Evolutionary conservation across 2,888 invertebrate genomes (phyloP).

Genomic region (Drosophila limbata): DNA sequence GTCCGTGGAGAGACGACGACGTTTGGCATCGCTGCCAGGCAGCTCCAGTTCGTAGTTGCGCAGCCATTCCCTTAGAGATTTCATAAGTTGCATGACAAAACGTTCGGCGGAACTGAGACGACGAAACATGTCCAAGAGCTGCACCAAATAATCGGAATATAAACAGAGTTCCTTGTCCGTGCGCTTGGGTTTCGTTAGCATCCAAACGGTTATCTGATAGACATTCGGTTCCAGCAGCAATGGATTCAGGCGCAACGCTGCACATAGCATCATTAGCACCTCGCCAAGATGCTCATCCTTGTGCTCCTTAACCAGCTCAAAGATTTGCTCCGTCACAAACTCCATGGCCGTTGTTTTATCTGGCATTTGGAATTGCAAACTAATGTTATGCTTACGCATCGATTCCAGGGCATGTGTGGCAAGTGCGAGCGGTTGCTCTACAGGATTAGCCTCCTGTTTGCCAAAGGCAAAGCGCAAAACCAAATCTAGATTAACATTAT

Average conservation of each 20-base stretch:
- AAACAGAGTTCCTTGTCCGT: slow-evolving; percentile 45
- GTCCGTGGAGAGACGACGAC: slow-evolving; percentile 12
- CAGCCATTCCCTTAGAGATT: slow-evolving; percentile 75
- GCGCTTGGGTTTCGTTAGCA: slow-evolving; percentile 74
- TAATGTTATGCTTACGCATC: slow-evolving; percentile 79
- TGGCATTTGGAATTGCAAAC: slow-evolving; percentile 47
- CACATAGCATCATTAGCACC: slow-evolving; percentile 78
- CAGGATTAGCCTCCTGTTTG: neutral
- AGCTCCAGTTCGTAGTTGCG: slow-evolving; percentile 40
- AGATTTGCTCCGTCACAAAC: slow-evolving; percentile 58
- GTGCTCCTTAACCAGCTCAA: slow-evolving; percentile 35
- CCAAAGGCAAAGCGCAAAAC: slow-evolving; percentile 45
- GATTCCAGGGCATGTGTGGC: slow-evolving; percentile 72
- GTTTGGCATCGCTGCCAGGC: slow-evolving; percentile 16
- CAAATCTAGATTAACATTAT: slow-evolving; percentile 15
- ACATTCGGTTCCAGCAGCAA: slow-evolving; percentile 80
- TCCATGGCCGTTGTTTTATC: slow-evolving; percentile 25
- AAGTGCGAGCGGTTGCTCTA: slow-evolving; percentile 46
- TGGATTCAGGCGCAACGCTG: slow-evolving; percentile 82
- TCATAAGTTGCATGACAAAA: slow-evolving; percentile 80
- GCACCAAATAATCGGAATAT: slow-evolving; percentile 80
- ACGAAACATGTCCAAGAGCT: slow-evolving; percentile 83
- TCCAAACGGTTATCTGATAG: slow-evolving; percentile 78
- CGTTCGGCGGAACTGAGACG: slow-evolving; percentile 83
- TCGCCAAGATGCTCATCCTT: slow-evolving; percentile 60